These are phyloP conservation scores for Danio kyathit DNA, from an alignment of 2,797 vertebrate genomes.

Conservation along the genomic window DNA sequence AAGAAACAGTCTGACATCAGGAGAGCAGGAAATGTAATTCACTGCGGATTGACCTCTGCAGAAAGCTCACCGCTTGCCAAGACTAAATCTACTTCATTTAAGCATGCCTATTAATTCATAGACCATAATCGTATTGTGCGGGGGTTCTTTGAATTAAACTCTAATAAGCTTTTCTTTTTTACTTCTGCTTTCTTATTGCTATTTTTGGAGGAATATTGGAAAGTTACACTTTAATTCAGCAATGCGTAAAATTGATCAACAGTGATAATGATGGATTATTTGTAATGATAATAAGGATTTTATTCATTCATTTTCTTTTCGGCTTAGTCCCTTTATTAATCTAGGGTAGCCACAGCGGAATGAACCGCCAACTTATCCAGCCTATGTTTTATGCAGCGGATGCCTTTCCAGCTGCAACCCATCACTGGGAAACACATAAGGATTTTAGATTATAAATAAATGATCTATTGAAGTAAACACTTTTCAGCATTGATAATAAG, in stretches of 20 bases:
- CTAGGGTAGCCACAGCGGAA: no score
- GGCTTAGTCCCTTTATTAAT: no score
- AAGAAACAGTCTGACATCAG: constrained; percentile 61
- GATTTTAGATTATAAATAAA: no score
- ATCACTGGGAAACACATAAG: no score
- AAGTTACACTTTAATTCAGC: neutral
- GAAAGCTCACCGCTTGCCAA: constrained; percentile 43
- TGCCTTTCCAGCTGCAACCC: no score
- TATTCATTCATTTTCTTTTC: no score
- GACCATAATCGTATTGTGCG: neutral
- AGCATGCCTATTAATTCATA: neutral
- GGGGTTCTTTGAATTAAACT: neutral
- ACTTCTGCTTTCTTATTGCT: neutral
- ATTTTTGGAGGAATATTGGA: neutral
- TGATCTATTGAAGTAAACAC: no score
- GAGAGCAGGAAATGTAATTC: constrained; percentile 54
- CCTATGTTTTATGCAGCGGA: no score
- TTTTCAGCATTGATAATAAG: neutral
- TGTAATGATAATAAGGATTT: neutral
- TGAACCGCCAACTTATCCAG: no score
- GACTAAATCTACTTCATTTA: constrained; percentile 46
- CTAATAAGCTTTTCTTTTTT: neutral
- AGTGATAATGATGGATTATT: neutral
- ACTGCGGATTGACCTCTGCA: constrained; percentile 51
- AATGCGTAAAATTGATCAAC: neutral